Evolutionary conservation across 2,888 invertebrate genomes (phyloP), one percentile per base, ranked within the genome.

Genomic region (Tenthredo amoena): DNA sequence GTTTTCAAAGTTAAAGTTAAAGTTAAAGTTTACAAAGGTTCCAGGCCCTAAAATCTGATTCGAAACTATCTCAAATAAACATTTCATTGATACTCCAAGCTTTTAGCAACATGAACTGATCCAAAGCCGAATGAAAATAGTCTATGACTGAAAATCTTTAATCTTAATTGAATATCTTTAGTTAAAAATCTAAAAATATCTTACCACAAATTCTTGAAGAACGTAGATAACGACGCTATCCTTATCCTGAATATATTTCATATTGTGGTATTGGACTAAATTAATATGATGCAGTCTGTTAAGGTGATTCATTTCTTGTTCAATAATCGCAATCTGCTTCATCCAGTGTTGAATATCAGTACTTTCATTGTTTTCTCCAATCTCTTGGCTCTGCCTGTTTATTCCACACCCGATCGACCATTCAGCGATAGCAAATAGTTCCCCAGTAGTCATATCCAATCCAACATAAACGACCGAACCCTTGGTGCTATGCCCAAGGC

Each of bases 391-490:
- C 12, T 3, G 26, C 21, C 2, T 43, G 9, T 15, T 68, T 1
- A n/a, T 74, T 7, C 76, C 85, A 47, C 88, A 89, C 92, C 93
- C 94, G 7, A 97, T 93, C 71, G 93, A 94, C 98, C 98, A 98
- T 92, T 98, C 97, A 40, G 96, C 96, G 18, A 97, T 94, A 47
- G 96, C 95, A 0, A 97, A 94, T 77, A 96, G 92, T 87, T 97
- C 96, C 0, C 98, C 97, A 18, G 96, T 95, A 85, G 95, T 95
- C 84, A 95, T 95, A 91, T 98, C 98, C 31, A 98, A 95, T 7
- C 97, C 98, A 31, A 96, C 95, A 92, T 96, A 98, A 3, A 97
- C 96, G 37, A 96, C 95, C 74, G 96, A 96, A 9, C 97, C 97
- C 87, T 96, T 95, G 43, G 95, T 94, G 40, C 97, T 97, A 91